Base-by-base conservation (phyloP, 2,888 invertebrate species). In the Hydroisotoma schaefferi region DNA sequence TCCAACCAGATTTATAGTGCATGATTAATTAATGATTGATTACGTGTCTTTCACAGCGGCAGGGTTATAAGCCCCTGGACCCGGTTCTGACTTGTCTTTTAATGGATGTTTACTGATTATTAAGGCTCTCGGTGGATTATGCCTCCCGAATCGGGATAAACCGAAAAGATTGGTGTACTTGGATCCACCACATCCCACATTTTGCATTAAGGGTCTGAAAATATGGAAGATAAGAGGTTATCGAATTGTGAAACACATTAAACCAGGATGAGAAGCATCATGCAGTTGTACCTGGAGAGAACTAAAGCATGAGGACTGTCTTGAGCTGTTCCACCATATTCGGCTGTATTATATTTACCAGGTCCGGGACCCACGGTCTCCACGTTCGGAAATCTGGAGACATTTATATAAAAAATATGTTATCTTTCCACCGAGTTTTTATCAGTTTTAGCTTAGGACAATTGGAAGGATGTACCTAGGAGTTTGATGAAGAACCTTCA, bases 301-400 rank as follows among this genome's bases (percentile, higher is more conserved):
- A 65, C 46, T 15, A 59, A 10, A 2, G 65, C 65, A 22, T 57
- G 47, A 0, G 65, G 65, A 8, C 56, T 57, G 29, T 57, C 61
- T 23, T 46, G 54, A 6, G 58, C 61, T 3, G 57, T 59, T 1
- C 55, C 57, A 26, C 40, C 10, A 40, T 38, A 25, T 5, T 54
- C 23, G 1, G 46, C 20, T 10, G 55, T 47, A 44, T 61, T 49
- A 5, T 51, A 43, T 1, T 52, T 29, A 1, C 55, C 61, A 38
- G 65, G 65, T 15, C 65, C 65, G 0, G 65, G 65, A 3, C 65
- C 65, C 22, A 59, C 8, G 0, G 65, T 59, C 40, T 57, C 57
- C 3, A 23, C 25, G 5, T 53, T 57, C 20, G 5, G 20, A 57
- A 65, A 65, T 40, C 40, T 40, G n/a, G n/a, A 40, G 8, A 33